Conservation (phyloP, 1,140 invertebrate species). For the Linepithema humile region DNA sequence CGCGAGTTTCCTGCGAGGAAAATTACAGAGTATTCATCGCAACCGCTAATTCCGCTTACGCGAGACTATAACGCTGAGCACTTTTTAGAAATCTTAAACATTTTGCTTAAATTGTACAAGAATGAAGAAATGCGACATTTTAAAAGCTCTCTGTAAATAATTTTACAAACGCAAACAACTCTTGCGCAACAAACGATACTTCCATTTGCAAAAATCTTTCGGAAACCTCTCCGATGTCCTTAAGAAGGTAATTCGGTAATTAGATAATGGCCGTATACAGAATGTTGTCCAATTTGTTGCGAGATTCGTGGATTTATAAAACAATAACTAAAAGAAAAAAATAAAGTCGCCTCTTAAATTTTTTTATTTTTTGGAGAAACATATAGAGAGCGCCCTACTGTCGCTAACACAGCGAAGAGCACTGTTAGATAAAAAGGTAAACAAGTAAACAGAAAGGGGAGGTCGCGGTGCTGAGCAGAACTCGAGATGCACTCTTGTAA, state of each 20-base stretch:
- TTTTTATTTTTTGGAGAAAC: slow-evolving; percentile 3
- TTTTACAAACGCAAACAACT: slow-evolving; percentile 4
- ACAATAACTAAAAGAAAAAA: background rate
- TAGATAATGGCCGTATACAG: background rate
- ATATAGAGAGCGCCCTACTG: slow-evolving; percentile 3
- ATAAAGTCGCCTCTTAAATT: background rate
- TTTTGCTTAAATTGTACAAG: slow-evolving; percentile 34
- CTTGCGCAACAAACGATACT: slow-evolving; percentile 9
- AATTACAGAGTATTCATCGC: background rate
- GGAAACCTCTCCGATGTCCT: background rate
- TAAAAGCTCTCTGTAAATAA: slow-evolving; percentile 44
- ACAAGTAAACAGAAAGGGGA: slow-evolving; percentile 18
- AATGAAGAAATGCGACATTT: slow-evolving; percentile 21
- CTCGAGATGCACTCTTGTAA: slow-evolving; percentile 16
- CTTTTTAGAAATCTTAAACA: slow-evolving; percentile 26
- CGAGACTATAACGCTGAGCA: background rate
- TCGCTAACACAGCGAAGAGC: slow-evolving; percentile 1
- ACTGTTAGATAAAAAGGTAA: slow-evolving; percentile 36
- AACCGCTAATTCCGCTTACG: background rate
- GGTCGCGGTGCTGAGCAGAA: background rate
- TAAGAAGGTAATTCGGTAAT: background rate
- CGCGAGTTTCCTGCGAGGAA: background rate
- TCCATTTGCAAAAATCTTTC: background rate
- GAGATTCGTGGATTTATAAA: background rate
- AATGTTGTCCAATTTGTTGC: background rate